These are phyloP conservation scores for Eubucco bourcierii DNA, from an alignment of 2,113 vertebrate species.

Conservation along the genomic window DNA sequence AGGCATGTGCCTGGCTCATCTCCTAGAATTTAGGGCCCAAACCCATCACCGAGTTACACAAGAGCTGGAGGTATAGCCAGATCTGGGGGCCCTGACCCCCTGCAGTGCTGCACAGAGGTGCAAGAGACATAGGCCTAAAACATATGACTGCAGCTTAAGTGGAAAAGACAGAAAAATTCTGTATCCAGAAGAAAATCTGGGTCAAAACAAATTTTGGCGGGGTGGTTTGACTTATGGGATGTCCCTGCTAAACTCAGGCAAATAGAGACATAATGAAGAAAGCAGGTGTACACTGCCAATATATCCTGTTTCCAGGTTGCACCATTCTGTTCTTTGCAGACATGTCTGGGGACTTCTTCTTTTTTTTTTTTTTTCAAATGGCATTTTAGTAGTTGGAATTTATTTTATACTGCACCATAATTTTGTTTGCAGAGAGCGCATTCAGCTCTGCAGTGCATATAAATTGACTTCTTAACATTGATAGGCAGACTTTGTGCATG, in stretches of 20 bases:
- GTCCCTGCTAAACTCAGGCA: not conserved
- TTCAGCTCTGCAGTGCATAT: not conserved
- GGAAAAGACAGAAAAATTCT: not conserved
- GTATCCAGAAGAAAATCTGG: not conserved
- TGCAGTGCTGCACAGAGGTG: not conserved
- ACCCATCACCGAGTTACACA: not conserved
- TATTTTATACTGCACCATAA: not conserved
- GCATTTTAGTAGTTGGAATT: not conserved
- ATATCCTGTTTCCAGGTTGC: not conserved
- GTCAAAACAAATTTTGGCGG: not conserved
- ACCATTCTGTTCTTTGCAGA: not conserved
- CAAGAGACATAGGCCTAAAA: not conserved
- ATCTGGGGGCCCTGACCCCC: not conserved
- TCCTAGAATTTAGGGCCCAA: not conserved
- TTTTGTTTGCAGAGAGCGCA: not conserved
- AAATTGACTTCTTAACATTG: not conserved
- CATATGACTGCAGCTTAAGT: not conserved
- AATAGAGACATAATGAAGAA: not conserved
- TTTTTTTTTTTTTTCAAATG: not conserved
- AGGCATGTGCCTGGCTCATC: not conserved
- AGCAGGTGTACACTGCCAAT: not conserved
- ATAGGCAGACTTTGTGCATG: not conserved
- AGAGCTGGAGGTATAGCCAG: not conserved
- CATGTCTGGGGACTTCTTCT: not conserved
- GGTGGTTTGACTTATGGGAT: not conserved